These are phyloP conservation scores for Panthera uncia DNA, from an alignment of 2,113 vertebrate genomes.

Conservation along the genomic window DNA sequence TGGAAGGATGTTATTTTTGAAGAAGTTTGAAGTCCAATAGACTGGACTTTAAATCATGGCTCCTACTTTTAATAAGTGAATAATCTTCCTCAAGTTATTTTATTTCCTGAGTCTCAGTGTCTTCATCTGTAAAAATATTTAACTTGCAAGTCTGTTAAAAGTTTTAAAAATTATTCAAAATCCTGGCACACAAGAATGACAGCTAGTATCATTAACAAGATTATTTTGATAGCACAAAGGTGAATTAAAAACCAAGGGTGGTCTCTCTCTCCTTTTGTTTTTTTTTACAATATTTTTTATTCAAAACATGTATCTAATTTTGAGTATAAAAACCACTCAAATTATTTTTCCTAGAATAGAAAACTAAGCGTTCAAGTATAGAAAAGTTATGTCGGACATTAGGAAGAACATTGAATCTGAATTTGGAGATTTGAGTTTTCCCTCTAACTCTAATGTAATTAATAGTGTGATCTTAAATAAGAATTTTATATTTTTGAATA, in stretches of 20 bases:
- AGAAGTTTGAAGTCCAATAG: not conserved
- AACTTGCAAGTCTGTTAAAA: not conserved
- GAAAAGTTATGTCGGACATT: not conserved
- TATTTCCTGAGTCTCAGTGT: not conserved
- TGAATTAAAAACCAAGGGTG: not conserved
- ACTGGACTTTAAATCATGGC: not conserved
- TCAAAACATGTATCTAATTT: not conserved
- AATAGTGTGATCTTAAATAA: not conserved
- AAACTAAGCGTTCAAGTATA: not conserved
- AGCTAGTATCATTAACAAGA: not conserved
- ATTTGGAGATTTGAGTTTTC: conserved; percentile 1
- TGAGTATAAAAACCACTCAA: not conserved
- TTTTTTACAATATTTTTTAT: conserved; percentile 17
- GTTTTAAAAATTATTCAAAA: not conserved
- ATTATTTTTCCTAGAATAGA: not conserved
- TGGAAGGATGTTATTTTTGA: not conserved
- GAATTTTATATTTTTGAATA: not conserved
- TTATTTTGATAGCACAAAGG: not conserved
- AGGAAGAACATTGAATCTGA: not conserved
- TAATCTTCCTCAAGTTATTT: not conserved
- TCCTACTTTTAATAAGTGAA: not conserved
- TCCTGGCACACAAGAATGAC: not conserved
- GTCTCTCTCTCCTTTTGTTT: not conserved
- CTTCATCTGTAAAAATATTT: conserved; percentile 3
- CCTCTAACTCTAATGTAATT: not conserved